A percentile compares a stretch with the other conserved stretches of the same genome.
phyloP scores from a whole-genome alignment of 2,888 invertebrate species.

The Caenorhabditis sp. region DNA sequence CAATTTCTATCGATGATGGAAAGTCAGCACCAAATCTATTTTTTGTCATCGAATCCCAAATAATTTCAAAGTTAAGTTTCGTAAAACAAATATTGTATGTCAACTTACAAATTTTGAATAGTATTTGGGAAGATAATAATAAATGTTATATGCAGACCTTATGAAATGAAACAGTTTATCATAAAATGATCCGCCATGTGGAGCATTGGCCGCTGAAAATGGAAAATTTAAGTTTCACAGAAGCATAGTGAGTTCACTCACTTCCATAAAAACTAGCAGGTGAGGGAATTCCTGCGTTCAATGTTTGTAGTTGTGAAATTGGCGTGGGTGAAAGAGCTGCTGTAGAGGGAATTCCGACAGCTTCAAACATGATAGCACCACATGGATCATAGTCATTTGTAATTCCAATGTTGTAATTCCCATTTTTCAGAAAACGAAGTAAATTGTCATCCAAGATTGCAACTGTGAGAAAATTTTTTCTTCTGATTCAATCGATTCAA shows the following conservation, averaged over 20 bases:
- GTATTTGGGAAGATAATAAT: conserved; percentile 7
- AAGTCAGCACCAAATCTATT: conserved; percentile 19
- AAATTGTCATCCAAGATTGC: conserved; percentile 15
- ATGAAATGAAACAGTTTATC: conserved; percentile 19
- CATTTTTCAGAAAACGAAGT: conserved; percentile 19
- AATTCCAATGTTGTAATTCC: conserved; percentile 32
- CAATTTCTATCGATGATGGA: conserved; percentile 22
- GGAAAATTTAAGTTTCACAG: too few species aligned
- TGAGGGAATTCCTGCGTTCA: conserved; percentile 29
- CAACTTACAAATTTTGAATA: conserved; percentile 2
- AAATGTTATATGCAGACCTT: conserved; percentile 27
- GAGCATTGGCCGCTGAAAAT: conserved; percentile 4
- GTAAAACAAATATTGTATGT: too few species aligned
- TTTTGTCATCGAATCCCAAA: conserved; percentile 14
- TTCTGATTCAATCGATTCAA: too few species aligned
- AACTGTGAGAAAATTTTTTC: conserved; percentile 7
- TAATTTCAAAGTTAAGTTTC: too few species aligned
- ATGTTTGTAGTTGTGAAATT: conserved; percentile 25
- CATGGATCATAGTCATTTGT: conserved; percentile 40
- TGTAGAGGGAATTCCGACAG: conserved; percentile 25
- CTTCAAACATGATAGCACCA: conserved; percentile 24
- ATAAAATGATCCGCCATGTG: conserved; percentile 12
- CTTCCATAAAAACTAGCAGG: conserved; percentile 34
- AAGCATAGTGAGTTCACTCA: too few species aligned
- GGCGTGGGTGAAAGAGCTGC: conserved; percentile 37